These are phyloP conservation scores for Athrips mouffetella DNA, from an alignment of 2,888 invertebrate genomes.

Conservation along the genomic window DNA sequence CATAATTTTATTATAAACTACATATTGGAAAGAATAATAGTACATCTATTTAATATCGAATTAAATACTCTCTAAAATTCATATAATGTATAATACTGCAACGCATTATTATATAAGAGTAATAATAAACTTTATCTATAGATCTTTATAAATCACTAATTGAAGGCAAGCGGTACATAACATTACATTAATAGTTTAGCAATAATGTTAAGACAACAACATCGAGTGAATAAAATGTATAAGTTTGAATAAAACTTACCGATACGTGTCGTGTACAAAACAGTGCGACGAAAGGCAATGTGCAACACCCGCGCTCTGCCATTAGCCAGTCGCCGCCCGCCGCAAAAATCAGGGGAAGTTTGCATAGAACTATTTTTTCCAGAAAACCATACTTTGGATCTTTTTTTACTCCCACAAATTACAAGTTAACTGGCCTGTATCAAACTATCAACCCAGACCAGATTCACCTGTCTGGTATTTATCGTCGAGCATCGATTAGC, in stretches of 20 bases:
- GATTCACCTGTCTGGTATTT: too few species aligned
- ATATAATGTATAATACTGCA: conserved; percentile 17
- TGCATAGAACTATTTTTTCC: too few species aligned
- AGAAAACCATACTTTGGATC: too few species aligned
- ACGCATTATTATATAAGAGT: conserved; percentile 5
- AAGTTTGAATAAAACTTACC: background rate
- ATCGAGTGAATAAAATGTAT: background rate
- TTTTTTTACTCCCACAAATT: too few species aligned
- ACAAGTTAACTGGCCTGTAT: too few species aligned
- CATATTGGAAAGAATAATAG: background rate
- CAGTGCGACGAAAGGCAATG: conserved; percentile 3
- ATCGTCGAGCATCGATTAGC: too few species aligned
- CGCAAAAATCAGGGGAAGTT: too few species aligned
- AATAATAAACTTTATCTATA: background rate
- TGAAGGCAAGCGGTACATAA: conserved; percentile 3
- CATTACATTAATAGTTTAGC: too few species aligned
- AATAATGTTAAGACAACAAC: too few species aligned
- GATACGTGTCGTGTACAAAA: background rate
- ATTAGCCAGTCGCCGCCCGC: background rate
- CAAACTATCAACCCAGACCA: too few species aligned
- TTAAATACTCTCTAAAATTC: conserved; percentile 21
- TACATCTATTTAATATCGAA: background rate
- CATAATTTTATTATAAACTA: background rate
- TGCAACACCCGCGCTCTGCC: background rate
- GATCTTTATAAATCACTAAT: background rate